Percentiles rank a stretch among this genome's conserved stretches.
Conservation (phyloP, 92 coral and sea anemone species). For the Actinostola sp. region DNA sequence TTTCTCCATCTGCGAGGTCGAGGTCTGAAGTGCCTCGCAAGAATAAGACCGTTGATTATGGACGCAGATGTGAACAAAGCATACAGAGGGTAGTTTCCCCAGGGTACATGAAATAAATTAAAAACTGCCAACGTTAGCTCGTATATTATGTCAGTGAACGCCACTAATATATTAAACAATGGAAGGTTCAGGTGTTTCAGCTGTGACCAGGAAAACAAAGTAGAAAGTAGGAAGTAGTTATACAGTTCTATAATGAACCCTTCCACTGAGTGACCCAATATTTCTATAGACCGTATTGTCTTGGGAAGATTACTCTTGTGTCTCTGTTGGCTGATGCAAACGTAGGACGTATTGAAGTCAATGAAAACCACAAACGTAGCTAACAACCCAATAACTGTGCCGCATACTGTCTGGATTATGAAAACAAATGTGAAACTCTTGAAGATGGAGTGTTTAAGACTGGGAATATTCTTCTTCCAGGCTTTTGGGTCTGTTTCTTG, state of each 20-base stretch:
- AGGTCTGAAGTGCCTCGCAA: constrained; percentile 33
- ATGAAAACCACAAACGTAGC: constrained; percentile 42
- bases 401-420: constrained; percentile 40
- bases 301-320: constrained; percentile 41
- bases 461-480: constrained; percentile 47
- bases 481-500: constrained; percentile 40
- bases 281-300: constrained; percentile 47
- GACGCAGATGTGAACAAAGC: constrained; percentile 32
- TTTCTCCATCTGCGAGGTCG: not conserved
- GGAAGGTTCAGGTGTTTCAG: constrained; percentile 34
- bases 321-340: constrained; percentile 47
- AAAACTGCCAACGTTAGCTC: constrained; percentile 41
- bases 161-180: constrained; percentile 47
- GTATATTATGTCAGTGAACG: constrained; percentile 49
- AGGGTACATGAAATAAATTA: constrained; percentile 38
- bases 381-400: constrained; percentile 35
- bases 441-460: constrained; percentile 8
- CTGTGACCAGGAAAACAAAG: constrained; percentile 44
- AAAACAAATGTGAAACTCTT: constrained; percentile 21
- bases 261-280: constrained; percentile 42
- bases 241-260: constrained; percentile 57
- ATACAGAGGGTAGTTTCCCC: constrained; percentile 62
- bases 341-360: constrained; percentile 62
- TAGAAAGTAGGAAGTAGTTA: constrained; percentile 46
- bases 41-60: constrained; percentile 37